Base-by-base conservation (phyloP, 2,888 invertebrate species). In the Lithosia quadra region DNA sequence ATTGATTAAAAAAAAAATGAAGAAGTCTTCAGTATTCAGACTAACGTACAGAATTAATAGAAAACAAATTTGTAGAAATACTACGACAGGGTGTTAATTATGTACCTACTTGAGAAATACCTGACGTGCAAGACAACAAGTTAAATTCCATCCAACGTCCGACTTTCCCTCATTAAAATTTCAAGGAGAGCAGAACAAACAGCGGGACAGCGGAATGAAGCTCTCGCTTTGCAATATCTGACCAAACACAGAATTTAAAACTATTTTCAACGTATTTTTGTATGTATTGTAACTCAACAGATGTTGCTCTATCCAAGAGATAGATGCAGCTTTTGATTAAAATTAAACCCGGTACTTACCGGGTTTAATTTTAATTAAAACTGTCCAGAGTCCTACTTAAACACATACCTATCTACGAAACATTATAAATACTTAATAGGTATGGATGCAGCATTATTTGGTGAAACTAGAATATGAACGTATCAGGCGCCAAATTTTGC, bases 121-220 rank as follows among this genome's bases (percentile, higher is more conserved):
- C 75, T 74, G 69, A 72, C 69, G 63, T 63, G 55, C 62, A 75
- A 71, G 61, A 75, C 72, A 77, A 75, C 70, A 68, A 78, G 71
- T 75, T 72, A 77, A 72, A 74, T n/a, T 72, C 49, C 24, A 56
- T 24, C 76, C 69, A 79, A 69, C 69, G 74, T 73, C 71, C 73
- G 78, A 83, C 78, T 81, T 80, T 82, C 80, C 71, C 79, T 87
- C 86, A 88, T 89, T 86, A 88, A 88, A 86, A 85, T 88, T 89
- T 88, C 85, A 87, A 81, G 77, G 69, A 43, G 18, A 79, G 83
- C 79, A 80, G 82, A 84, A 84, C 86, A 86, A 86, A 85, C 84
- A 86, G 75, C 73, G 58, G 77, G 78, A 71, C 73, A 68, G 71
- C n/a, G 1, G 49, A 22, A 56, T 9, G 18, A 8, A 58, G 73